phyloP scores from a whole-genome alignment of 2,888 invertebrate species.

The Rhorus exstirpatorius region DNA sequence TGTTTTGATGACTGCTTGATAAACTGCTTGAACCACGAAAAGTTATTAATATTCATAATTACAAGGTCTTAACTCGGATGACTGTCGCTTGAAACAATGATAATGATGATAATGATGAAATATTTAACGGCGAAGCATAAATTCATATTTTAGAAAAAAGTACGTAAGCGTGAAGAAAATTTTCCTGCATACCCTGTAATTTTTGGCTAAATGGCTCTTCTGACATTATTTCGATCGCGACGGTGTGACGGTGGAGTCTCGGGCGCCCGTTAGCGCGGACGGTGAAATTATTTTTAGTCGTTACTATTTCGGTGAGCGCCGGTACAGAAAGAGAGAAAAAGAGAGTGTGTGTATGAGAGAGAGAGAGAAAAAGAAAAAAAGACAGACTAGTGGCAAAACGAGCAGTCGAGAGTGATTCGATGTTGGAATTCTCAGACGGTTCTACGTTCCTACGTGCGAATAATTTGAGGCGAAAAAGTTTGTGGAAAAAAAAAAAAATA shows the following conservation, averaged over 20 bases:
- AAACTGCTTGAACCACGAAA: too few relatives aligned
- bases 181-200: background rate
- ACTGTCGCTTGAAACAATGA: conserved; percentile 22
- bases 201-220: conserved; percentile 49
- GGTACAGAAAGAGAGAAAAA: conserved; percentile 31
- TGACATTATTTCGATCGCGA: conserved; percentile 79
- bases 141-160: background rate
- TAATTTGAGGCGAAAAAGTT: conserved; percentile 26
- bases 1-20: too few relatives aligned
- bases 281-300: conserved; percentile 70
- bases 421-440: conserved; percentile 51
- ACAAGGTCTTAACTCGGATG: too few relatives aligned
- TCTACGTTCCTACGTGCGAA: conserved; percentile 32
- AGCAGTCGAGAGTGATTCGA: conserved; percentile 46
- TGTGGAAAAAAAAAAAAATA: conserved; percentile 2
- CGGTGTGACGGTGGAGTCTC: conserved; percentile 78
- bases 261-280: conserved; percentile 34
- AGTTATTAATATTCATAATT: too few relatives aligned
- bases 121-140: too few relatives aligned
- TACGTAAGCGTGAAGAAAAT: background rate
- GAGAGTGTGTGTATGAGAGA: conserved; percentile 14
- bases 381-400: conserved; percentile 33
- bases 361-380: conserved; percentile 12
- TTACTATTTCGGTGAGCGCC: conserved; percentile 69
- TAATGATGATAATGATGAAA: too few relatives aligned